A percentile compares a stretch with the other conserved stretches of the same genome.
Evolutionary conservation across 2,797 vertebrate species (phyloP).

Genomic region (Protonibea diacanthus): DNA sequence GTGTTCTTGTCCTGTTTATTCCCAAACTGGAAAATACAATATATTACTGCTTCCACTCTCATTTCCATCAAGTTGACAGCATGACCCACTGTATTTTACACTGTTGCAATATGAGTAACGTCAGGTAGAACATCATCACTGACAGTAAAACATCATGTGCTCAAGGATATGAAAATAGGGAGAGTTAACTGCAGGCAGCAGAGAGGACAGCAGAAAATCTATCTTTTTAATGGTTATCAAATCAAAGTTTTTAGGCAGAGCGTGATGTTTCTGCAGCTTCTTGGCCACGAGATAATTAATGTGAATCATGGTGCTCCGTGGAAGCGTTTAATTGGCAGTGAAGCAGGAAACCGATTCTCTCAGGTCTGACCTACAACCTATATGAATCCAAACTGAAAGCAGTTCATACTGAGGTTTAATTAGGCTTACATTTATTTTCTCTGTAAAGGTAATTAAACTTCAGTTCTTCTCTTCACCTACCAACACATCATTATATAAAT

Average conservation of each 20-base stretch:
- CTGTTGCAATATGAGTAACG: background rate
- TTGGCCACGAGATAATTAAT: slow-evolving; percentile 41
- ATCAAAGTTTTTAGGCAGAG: slow-evolving; percentile 41
- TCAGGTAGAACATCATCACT: background rate
- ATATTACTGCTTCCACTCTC: slow-evolving; percentile 28
- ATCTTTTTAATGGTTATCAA: slow-evolving; percentile 36
- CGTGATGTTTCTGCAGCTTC: slow-evolving; percentile 35
- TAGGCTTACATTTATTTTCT: slow-evolving; percentile 22
- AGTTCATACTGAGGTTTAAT: slow-evolving; percentile 17
- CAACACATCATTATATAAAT: background rate
- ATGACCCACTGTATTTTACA: slow-evolving; percentile 32
- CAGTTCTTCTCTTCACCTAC: background rate
- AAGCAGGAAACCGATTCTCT: slow-evolving; percentile 32
- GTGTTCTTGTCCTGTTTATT: slow-evolving; percentile 20
- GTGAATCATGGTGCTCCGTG: slow-evolving; percentile 33
- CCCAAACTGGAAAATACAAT: slow-evolving; percentile 13
- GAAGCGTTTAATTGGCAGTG: slow-evolving; percentile 52
- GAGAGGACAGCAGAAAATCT: slow-evolving; percentile 2
- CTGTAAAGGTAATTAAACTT: slow-evolving; percentile 28
- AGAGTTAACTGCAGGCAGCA: background rate
- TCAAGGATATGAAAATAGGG: slow-evolving; percentile 1
- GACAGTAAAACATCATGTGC: slow-evolving; percentile 19
- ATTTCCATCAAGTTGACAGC: slow-evolving; percentile 27
- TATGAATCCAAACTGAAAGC: slow-evolving; percentile 34
- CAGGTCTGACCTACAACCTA: slow-evolving; percentile 28